Percentiles rank a stretch among this genome's conserved stretches.
These are phyloP conservation scores for Eurystomus gularis DNA, from an alignment of 2,113 vertebrate species.

Conservation along the genomic window DNA sequence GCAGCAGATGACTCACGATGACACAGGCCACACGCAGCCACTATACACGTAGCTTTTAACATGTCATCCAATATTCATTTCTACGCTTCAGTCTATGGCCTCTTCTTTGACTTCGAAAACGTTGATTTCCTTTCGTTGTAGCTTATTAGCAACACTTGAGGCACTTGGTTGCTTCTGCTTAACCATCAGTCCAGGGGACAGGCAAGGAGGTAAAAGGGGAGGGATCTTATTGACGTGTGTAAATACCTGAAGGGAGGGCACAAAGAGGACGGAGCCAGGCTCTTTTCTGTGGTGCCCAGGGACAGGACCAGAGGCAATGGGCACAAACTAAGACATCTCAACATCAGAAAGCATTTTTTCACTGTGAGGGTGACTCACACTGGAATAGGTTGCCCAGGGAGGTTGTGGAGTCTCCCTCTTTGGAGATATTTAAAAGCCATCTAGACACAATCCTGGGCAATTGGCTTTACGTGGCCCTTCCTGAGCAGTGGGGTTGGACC, in stretches of 20 bases:
- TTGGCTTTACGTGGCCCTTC: not conserved
- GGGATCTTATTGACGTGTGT: too few species aligned
- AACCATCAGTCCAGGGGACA: too few species aligned
- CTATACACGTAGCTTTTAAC: too few species aligned
- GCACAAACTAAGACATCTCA: not conserved
- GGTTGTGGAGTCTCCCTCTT: not conserved
- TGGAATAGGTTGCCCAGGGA: not conserved
- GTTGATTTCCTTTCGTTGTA: too few species aligned
- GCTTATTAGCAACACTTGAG: too few species aligned
- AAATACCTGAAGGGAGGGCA: not conserved
- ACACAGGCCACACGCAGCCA: too few species aligned
- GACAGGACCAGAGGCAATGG: not conserved
- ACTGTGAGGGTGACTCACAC: not conserved
- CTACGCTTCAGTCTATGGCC: too few species aligned
- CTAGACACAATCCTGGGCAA: not conserved
- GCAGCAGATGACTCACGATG: too few species aligned
- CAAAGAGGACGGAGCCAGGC: not conserved
- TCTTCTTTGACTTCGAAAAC: too few species aligned
- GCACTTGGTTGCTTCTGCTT: too few species aligned
- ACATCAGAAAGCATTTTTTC: not conserved
- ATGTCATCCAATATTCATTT: too few species aligned
- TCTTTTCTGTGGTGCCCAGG: not conserved
- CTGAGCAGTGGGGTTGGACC: not conserved
- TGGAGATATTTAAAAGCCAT: not conserved
- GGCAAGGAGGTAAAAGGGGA: too few species aligned